These are phyloP conservation scores for Enteromius viviparus DNA, from an alignment of 2,797 vertebrate species.

Conservation along the genomic window DNA sequence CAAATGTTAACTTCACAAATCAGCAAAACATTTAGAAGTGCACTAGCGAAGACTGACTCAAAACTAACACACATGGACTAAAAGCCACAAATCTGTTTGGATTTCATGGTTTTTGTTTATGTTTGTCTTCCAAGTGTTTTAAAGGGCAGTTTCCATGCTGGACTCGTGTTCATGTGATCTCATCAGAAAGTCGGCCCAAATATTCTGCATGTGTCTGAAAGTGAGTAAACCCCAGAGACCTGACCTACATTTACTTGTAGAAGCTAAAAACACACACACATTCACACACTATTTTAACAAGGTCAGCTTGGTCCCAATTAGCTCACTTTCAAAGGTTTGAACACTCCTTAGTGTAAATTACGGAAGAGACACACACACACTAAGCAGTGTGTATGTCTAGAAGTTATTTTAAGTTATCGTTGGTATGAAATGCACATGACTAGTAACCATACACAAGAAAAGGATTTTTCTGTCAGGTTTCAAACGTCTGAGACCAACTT, in stretches of 20 bases:
- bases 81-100: not conserved
- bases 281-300: slow-evolving; percentile 19
- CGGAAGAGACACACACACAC: slow-evolving; percentile 13
- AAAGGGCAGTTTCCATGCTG: slow-evolving; percentile 17
- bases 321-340: not conserved
- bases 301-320: slow-evolving; percentile 37
- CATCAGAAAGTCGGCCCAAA: slow-evolving; percentile 34
- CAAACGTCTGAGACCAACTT: not conserved
- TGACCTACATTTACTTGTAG: slow-evolving; percentile 36
- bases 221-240: slow-evolving; percentile 19
- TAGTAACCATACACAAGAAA: not conserved
- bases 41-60: not conserved
- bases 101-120: slow-evolving; percentile 14
- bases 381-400: not conserved
- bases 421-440: slow-evolving; percentile 10
- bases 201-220: slow-evolving; percentile 32
- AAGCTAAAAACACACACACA: slow-evolving; percentile 6
- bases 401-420: not conserved
- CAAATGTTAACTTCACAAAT: not conserved
- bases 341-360: not conserved
- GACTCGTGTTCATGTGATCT: slow-evolving; percentile 17
- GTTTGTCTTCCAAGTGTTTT: slow-evolving; percentile 16
- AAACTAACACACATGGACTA: not conserved
- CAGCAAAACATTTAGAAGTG: not conserved
- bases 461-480: not conserved